Evolutionary conservation across 2,797 vertebrate species (phyloP).

Genomic region (Sebastiscus tertius): DNA sequence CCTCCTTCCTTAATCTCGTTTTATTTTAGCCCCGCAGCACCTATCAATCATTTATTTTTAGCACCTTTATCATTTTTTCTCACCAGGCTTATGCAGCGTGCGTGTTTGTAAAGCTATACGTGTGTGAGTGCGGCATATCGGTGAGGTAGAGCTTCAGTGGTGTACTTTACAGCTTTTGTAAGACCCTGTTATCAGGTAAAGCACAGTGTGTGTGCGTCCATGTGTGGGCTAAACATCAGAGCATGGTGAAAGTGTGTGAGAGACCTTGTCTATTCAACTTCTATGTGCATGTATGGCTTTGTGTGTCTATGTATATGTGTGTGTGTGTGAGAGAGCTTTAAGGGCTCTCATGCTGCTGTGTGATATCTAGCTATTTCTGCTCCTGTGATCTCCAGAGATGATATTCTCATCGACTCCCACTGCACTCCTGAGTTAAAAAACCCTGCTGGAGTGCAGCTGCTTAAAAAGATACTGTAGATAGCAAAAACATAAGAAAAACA

Average conservation of each 20-base stretch:
- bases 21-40: slow-evolving; percentile 59
- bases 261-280: slow-evolving; percentile 23
- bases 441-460: slow-evolving; percentile 5
- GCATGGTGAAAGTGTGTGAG: slow-evolving; percentile 11
- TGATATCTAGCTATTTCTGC: slow-evolving; percentile 58
- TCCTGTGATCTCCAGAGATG: slow-evolving; percentile 47
- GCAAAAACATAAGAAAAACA: slow-evolving; percentile 3
- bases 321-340: slow-evolving; percentile 2
- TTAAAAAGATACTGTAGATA: neutral
- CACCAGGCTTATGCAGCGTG: slow-evolving; percentile 6
- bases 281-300: neutral
- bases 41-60: slow-evolving; percentile 81
- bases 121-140: neutral
- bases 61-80: slow-evolving; percentile 58
- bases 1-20: slow-evolving; percentile 57
- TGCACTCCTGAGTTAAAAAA: slow-evolving; percentile 18
- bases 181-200: slow-evolving; percentile 34
- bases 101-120: neutral
- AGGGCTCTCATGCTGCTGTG: slow-evolving; percentile 46
- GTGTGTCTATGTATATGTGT: neutral
- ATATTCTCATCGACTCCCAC: slow-evolving; percentile 57
- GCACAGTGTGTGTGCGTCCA: slow-evolving; percentile 23
- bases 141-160: slow-evolving; percentile 2
- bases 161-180: slow-evolving; percentile 40
- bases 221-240: slow-evolving; percentile 59